These are phyloP conservation scores for Anoplophora glabripennis DNA, from an alignment of 1,140 invertebrate genomes.

Conservation along the genomic window DNA sequence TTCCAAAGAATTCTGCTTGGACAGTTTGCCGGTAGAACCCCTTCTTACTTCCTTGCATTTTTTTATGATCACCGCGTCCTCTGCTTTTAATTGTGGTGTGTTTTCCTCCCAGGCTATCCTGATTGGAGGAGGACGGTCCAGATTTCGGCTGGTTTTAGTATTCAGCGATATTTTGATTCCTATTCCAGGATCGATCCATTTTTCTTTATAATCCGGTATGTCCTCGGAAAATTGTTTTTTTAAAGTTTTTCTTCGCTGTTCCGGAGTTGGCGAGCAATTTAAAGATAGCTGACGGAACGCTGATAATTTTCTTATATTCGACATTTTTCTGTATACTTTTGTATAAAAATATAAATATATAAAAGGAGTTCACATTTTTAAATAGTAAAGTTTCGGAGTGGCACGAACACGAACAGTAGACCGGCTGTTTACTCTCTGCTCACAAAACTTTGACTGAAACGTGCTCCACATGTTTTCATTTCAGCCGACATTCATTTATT, in stretches of 20 bases:
- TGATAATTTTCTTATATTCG: slow-evolving; percentile 22
- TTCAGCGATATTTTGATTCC: slow-evolving; percentile 30
- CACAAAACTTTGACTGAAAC: slow-evolving; percentile 43
- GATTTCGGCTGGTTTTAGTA: slow-evolving; percentile 24
- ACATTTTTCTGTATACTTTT: background rate
- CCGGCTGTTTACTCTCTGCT: slow-evolving; percentile 34
- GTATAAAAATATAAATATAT: slow-evolving; percentile 6
- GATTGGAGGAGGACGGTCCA: slow-evolving; percentile 28
- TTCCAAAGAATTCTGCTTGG: slow-evolving; percentile 35
- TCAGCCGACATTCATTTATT: slow-evolving; percentile 37
- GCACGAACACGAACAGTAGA: slow-evolving; percentile 19
- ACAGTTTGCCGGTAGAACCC: slow-evolving; percentile 19
- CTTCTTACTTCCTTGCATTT: slow-evolving; percentile 42
- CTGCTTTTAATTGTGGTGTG: slow-evolving; percentile 6
- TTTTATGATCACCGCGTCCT: slow-evolving; percentile 38
- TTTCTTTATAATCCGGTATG: slow-evolving; percentile 26
- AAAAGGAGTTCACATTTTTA: slow-evolving; percentile 12
- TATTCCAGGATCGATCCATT: slow-evolving; percentile 14
- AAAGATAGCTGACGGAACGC: slow-evolving; percentile 42
- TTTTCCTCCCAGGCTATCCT: slow-evolving; percentile 42
- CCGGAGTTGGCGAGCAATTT: slow-evolving; percentile 32
- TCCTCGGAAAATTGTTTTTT: slow-evolving; percentile 45
- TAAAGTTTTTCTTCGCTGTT: slow-evolving; percentile 23
- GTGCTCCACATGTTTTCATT: slow-evolving; percentile 36
- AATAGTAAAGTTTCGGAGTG: slow-evolving; percentile 17